These are phyloP conservation scores for Nanorana parkeri DNA, from an alignment of 2,113 vertebrate genomes.

Conservation along the genomic window DNA sequence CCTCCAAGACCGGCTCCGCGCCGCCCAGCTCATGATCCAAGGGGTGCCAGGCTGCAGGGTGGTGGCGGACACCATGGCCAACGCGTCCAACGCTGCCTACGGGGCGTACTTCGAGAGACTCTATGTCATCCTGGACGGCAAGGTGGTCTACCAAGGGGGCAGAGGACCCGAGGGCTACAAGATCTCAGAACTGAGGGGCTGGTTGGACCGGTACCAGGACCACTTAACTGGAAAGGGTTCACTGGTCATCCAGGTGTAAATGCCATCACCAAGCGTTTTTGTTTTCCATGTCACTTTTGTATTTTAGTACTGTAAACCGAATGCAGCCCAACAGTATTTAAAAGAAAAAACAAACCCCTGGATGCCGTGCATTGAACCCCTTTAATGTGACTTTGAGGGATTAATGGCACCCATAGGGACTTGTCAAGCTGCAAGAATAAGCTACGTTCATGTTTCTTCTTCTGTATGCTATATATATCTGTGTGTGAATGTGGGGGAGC, in stretches of 20 bases:
- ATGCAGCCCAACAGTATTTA: constrained; percentile 38
- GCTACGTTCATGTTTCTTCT: constrained; percentile 65
- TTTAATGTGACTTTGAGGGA: background rate
- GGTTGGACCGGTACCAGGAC: constrained; percentile 87
- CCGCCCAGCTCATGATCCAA: constrained; percentile 85
- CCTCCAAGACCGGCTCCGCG: constrained; percentile 90
- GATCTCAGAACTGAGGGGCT: constrained; percentile 90
- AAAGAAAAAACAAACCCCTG: background rate
- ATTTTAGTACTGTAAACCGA: background rate
- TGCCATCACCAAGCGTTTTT: background rate
- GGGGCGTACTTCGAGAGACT: constrained; percentile 99
- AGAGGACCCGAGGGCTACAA: constrained; percentile 95
- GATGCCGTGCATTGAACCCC: background rate
- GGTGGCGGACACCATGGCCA: constrained; percentile 96
- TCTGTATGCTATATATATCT: constrained; percentile 65
- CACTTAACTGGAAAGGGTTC: constrained; percentile 64
- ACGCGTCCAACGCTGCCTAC: constrained; percentile 94
- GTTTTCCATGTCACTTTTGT: background rate
- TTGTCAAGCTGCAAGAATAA: constrained; percentile 66
- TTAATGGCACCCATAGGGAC: constrained; percentile 66
- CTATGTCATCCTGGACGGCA: constrained; percentile 88
- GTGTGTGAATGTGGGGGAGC: constrained; percentile 46
- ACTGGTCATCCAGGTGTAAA: constrained; percentile 62
- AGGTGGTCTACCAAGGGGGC: constrained; percentile 92
- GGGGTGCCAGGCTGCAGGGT: constrained; percentile 84